Base-by-base conservation (phyloP, 2,888 invertebrate genomes). In the Sisyra terminalis region DNA sequence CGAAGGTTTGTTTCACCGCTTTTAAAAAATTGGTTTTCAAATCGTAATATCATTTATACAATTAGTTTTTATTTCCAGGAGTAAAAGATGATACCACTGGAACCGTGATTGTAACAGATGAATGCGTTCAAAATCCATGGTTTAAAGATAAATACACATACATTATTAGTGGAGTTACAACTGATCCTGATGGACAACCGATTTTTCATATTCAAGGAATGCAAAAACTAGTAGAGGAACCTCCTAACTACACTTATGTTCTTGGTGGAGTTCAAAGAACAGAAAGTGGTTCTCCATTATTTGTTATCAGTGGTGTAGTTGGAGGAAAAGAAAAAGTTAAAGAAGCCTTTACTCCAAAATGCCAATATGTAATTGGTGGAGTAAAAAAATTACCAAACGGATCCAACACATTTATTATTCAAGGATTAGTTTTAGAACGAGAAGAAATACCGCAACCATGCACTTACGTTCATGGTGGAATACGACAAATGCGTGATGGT, bases 321-420 rank as follows among this genome's bases (percentile, higher is more conserved):
- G 40, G 17, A n/a, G 40, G 40, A n/a, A 29, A 40, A 14, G 24
- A 24, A 24, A 29, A 3, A 16, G 11, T 30, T 14, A 16, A 40
- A 9, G 40, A 40, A n/a, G 31, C 31, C 3, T 40, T 40, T 6
- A 31, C 44, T 17, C 48, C 48, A 10, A 40, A 46, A 7, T 43
- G 50, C 10, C 52, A 54, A 43, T 55, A 47, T 44, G 39, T 48
- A 8, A 52, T 56, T 32, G 49, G 47, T 8, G 53, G 54, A 10
- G 15, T 44, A 7, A 35, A 35, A 39, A 32, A 11, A 7, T 11
- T 31, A 24, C 24, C 31, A 8, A 38, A 39, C 13, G 29, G 29
- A 30, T 29, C 16, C 9, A 37, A 43, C 7, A 17, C 15, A 11
- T 44, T 37, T 34, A 39, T 44, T 10, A 38, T 45, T 17, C 30